Conservation (phyloP, 1,140 invertebrate species). For the Brachionus paranguensis region DNA sequence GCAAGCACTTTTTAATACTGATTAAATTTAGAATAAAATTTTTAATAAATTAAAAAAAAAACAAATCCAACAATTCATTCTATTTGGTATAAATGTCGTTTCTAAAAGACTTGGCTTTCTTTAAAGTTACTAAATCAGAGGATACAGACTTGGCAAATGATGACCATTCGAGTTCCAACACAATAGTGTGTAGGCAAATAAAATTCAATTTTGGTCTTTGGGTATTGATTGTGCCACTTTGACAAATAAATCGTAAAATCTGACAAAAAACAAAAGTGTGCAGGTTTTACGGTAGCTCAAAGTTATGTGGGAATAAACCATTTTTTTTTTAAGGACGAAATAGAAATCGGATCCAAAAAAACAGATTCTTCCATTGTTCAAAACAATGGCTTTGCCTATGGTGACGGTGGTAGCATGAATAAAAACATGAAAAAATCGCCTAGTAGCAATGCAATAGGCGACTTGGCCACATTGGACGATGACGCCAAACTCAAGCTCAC, state of each 20-base stretch:
- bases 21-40: neutral
- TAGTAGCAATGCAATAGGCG: neutral
- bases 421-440: neutral
- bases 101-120: neutral
- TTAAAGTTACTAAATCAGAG: neutral
- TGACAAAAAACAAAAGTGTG: neutral
- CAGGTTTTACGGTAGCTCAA: neutral
- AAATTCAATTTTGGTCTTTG: constrained; percentile 30
- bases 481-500: constrained; percentile 11
- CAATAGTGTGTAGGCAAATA: neutral
- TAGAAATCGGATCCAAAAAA: neutral
- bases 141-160: neutral
- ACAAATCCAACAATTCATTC: neutral
- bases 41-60: neutral
- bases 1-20: neutral
- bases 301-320: neutral
- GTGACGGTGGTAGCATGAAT: neutral
- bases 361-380: neutral
- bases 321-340: neutral
- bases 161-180: constrained; percentile 1
- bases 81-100: neutral
- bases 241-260: neutral
- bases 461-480: neutral
- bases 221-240: neutral
- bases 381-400: constrained; percentile 8